phyloP scores from a whole-genome alignment of 92 coral and sea anemone genomes.

The Bergia puertoricense region DNA sequence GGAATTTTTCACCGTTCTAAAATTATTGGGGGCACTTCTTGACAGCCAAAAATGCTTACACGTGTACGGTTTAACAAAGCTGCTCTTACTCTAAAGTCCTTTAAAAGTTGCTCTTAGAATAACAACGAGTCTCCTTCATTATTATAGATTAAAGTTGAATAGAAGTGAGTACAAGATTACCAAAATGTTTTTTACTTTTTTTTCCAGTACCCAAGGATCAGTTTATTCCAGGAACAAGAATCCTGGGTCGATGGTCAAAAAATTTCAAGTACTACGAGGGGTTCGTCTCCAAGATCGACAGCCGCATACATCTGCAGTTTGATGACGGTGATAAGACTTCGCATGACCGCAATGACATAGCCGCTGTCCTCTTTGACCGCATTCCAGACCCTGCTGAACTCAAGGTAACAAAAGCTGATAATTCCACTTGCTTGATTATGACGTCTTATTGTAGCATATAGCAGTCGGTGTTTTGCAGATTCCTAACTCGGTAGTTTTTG shows the following conservation, averaged over 20 bases:
- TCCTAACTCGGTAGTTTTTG: too few relatives aligned
- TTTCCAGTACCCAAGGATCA: conserved; percentile 76
- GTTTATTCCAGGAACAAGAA: conserved; percentile 83
- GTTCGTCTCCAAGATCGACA: conserved; percentile 58
- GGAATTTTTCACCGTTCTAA: neutral
- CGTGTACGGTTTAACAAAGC: neutral
- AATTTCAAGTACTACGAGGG: conserved; percentile 77
- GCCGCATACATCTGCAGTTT: conserved; percentile 55
- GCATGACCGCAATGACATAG: conserved; percentile 77
- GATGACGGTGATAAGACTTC: conserved; percentile 56
- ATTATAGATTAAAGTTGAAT: neutral
- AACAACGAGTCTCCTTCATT: neutral
- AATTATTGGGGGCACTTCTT: neutral
- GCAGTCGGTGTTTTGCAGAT: too few relatives aligned
- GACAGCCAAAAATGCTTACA: too few relatives aligned
- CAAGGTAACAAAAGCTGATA: neutral
- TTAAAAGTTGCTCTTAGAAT: neutral
- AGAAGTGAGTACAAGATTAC: neutral
- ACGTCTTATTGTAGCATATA: neutral
- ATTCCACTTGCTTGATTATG: too few relatives aligned
- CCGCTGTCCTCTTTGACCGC: conserved; percentile 81
- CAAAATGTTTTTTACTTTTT: neutral
- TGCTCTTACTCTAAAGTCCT: neutral
- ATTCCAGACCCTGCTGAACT: conserved; percentile 66
- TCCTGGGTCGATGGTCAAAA: conserved; percentile 69